Percentiles rank a stretch among this genome's conserved stretches.
These are phyloP conservation scores for Anhinga rufa DNA, from an alignment of 2,113 vertebrate species.

Conservation along the genomic window DNA sequence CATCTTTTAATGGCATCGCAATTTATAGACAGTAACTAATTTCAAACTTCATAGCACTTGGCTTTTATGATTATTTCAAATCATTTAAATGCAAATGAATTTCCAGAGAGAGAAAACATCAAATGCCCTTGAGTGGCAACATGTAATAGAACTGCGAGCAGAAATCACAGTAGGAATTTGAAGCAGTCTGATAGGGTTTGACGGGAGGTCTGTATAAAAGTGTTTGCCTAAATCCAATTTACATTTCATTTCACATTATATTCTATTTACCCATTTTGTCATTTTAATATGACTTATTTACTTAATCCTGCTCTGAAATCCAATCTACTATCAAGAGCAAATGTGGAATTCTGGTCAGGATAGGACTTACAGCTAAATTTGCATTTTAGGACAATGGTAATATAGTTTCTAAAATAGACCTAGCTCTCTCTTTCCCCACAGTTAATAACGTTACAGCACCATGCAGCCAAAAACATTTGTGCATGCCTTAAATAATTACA, in stretches of 20 bases:
- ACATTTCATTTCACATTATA: conserved; percentile 77
- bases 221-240: conserved; percentile 81
- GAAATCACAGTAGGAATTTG: conserved; percentile 74
- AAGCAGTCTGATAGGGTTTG: conserved; percentile 71
- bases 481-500: conserved; percentile 47
- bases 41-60: conserved; percentile 90
- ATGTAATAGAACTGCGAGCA: conserved; percentile 71
- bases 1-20: conserved; percentile 83
- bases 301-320: conserved; percentile 72
- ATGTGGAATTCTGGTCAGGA: conserved; percentile 50
- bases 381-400: conserved; percentile 34
- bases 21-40: conserved; percentile 91
- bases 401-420: not conserved
- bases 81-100: conserved; percentile 92
- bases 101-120: conserved; percentile 84
- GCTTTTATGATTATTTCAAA: conserved; percentile 89
- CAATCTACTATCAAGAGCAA: conserved; percentile 49
- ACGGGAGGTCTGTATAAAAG: conserved; percentile 72
- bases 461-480: not conserved
- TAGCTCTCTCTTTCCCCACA: not conserved
- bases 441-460: conserved; percentile 8
- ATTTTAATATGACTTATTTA: conserved; percentile 80
- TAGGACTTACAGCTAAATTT: conserved; percentile 20
- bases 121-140: conserved; percentile 85
- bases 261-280: conserved; percentile 79